Evolutionary conservation across 2,113 vertebrate genomes (phyloP), one percentile per base, ranked within the genome.

Genomic region (Ictidomys tridecemlineatus): DNA sequence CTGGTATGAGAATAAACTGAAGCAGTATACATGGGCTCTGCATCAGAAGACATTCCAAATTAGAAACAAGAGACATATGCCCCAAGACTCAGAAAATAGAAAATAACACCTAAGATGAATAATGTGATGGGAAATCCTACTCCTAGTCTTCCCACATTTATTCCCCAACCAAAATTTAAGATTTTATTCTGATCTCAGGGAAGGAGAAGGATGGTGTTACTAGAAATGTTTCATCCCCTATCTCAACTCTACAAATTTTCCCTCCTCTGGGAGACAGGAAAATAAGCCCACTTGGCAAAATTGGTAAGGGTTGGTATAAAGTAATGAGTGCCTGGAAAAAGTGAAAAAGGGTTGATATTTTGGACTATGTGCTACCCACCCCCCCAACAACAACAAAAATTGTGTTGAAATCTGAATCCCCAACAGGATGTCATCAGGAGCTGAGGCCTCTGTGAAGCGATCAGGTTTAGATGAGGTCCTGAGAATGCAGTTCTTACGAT

Each of bases 41-140:
- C 48, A 17, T 37, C 34, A 74, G 34, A 73, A 34, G 77, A 58
- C 69, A 92, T 85, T 85, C 42, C 58, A 84, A 76, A 34, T 53
- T 91, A 77, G n/a, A 76, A 89, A 85, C 22, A 73, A 96, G 73
- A 58, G 5, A 20, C 30, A 28, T 42, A 18, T n/a, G 30, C 9
- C 63, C 39, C 78, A 92, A 74, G 45, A 67, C 42, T 83, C 73
- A 73, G 14, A 78, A 82, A 92, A 89, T 67, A 93, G 51, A 78
- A 82, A 89, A 89, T 67, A 93, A 53, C 65, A 91, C 16, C 17
- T 48, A 45, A 86, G 11, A 83, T 74, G 3, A 88, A 65, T 72
- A 51, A 80, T 74, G 10, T 28, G 28, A 32, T 78, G 28, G 16
- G 42, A 76, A 17, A 84, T 20, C 24, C 30, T 70, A 61, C 1